Evolutionary conservation across 2,888 invertebrate species (phyloP), one percentile per base, ranked within the genome.

Genomic region (Sialis lutaria): DNA sequence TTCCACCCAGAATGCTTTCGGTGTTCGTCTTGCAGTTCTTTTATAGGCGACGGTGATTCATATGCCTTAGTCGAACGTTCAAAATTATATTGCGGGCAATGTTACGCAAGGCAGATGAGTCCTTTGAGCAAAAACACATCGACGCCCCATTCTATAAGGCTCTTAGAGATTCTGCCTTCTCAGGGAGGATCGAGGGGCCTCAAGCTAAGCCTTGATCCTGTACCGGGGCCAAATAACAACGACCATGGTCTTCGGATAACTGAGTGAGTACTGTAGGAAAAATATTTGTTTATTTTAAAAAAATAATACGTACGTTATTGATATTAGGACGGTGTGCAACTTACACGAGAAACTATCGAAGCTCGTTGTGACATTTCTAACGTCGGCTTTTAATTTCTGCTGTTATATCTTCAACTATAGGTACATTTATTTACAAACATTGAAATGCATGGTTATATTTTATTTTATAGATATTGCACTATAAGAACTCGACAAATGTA

Each of bases 1-100:
- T 93, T 91, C 69, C 93, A 95, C 68, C 91, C 92, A 41, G 93
- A 93, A 72, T 93, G 93, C 68, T 93, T 93, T 67, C 80, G 84
- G 57, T 95, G 93, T 63, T 73, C 72, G 43, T 76, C 77, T 33
- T 93, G 93, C 65, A 72, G 76, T 33, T 73, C 79, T 4, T 89
- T 83, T 62, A 86, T 93, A 56, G 93, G 91, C 50, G 91, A 92
- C 68, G 89, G 89, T 6, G 89, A 93, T 62, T 82, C 89, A 6
- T 93, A 91, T 64, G 90, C 91, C 2, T 70, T 93, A 45, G 80
- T 92, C n/a, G 92, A 92, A 60, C 70, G 92, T 49, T 86, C 89
- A 3, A 83, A 83, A 55, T 70, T 93, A 1, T 93, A 88, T 64
- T 93, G 87, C 60, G 86, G 83, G 2, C 67, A 68, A 44, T 91